Conservation (phyloP, 2,888 invertebrate genomes). For the Callyntrura guangdongensis region DNA sequence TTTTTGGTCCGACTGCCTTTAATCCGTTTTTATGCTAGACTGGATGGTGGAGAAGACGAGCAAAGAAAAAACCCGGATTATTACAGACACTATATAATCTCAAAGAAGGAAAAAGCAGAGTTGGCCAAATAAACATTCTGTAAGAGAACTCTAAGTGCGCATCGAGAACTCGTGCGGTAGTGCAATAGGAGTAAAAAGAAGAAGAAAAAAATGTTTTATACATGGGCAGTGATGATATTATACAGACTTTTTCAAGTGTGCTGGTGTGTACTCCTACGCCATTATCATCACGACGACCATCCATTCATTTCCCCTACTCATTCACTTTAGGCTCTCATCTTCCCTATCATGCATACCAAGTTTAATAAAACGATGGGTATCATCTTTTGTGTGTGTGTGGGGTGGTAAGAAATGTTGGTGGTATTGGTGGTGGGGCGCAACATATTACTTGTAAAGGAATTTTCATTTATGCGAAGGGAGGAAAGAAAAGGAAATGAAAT, state of each 20-base stretch:
- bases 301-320: slow-evolving; percentile 13
- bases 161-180: neutral
- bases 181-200: neutral
- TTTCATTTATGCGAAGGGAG: slow-evolving; percentile 25
- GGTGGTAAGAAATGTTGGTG: neutral
- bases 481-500: slow-evolving; percentile 45
- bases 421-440: slow-evolving; percentile 1
- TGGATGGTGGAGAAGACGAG: neutral
- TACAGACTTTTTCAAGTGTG: slow-evolving; percentile 23
- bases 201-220: slow-evolving; percentile 67
- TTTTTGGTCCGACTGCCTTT: neutral
- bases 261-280: neutral
- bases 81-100: neutral
- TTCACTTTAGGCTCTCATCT: slow-evolving; percentile 3
- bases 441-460: slow-evolving; percentile 27
- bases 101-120: neutral
- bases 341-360: neutral
- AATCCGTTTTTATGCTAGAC: neutral
- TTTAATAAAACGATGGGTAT: slow-evolving; percentile 1
- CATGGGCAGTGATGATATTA: slow-evolving; percentile 55
- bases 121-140: neutral
- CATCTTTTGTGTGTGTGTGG: neutral
- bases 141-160: neutral
- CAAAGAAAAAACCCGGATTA: too few relatives aligned
- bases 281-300: neutral